A percentile compares a stretch with the other conserved stretches of the same genome.
Conservation (phyloP, 2,888 invertebrate genomes). For the Antheraea assamensis region DNA sequence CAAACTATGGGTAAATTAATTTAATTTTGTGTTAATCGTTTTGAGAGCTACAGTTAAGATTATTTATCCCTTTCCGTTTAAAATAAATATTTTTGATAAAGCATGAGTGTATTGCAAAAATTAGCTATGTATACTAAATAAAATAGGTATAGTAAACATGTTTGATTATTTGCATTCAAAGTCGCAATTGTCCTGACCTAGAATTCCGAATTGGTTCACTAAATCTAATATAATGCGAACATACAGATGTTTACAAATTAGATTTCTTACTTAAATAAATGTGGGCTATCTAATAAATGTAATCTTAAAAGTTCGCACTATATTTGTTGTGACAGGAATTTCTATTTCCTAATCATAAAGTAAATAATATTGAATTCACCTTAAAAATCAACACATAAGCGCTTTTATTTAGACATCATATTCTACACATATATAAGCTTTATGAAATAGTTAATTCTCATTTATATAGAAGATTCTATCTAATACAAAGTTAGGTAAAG, state of each 20-base stretch:
- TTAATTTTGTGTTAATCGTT: neutral
- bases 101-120: neutral
- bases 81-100: too few relatives aligned
- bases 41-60: too few relatives aligned
- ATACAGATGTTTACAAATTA: neutral
- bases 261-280: neutral
- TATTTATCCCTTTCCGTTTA: too few relatives aligned
- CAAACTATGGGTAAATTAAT: neutral
- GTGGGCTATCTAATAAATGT: neutral
- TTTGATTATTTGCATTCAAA: neutral
- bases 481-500: neutral
- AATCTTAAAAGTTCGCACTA: neutral
- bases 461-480: neutral
- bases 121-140: neutral
- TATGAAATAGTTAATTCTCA: neutral
- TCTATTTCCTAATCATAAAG: neutral
- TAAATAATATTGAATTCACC: neutral
- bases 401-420: neutral
- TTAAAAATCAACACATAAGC: neutral
- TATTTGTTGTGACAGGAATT: neutral
- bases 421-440: neutral
- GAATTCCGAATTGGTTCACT: neutral
- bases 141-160: neutral
- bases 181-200: neutral
- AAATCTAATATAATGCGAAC: neutral